These are phyloP conservation scores for Anagyrus pseudococci DNA, from an alignment of 2,888 invertebrate genomes.

Conservation along the genomic window DNA sequence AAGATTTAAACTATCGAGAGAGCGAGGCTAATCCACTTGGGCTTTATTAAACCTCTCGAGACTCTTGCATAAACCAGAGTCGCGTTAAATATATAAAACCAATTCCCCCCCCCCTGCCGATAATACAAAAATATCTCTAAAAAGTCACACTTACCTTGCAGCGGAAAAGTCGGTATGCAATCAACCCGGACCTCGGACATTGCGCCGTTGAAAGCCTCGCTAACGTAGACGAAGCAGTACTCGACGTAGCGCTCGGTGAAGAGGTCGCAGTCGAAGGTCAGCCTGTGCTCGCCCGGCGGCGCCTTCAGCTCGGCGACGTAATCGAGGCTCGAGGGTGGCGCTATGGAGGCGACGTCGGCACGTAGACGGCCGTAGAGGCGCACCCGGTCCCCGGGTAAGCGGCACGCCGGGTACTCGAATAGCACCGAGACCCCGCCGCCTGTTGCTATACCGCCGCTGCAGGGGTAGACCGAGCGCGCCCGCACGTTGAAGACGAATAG, in stretches of 20 bases:
- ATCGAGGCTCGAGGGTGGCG: conserved; percentile 70
- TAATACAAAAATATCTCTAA: too few relatives aligned
- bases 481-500: conserved; percentile 86
- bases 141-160: conserved; percentile 69
- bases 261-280: conserved; percentile 80
- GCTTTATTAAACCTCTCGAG: too few relatives aligned
- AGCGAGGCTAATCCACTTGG: too few relatives aligned
- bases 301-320: conserved; percentile 74
- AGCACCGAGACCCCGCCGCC: conserved; percentile 76
- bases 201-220: conserved; percentile 83
- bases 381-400: conserved; percentile 80
- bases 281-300: conserved; percentile 75
- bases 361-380: conserved; percentile 78
- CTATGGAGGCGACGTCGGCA: conserved; percentile 73
- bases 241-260: conserved; percentile 85
- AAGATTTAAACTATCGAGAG: too few relatives aligned
- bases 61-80: too few relatives aligned
- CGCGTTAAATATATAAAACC: too few relatives aligned
- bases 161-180: conserved; percentile 82
- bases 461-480: conserved; percentile 83
- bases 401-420: conserved; percentile 85
- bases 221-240: conserved; percentile 89
- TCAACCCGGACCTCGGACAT: conserved; percentile 85
- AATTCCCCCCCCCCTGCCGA: too few relatives aligned
- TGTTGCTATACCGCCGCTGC: conserved; percentile 70